Conservation (phyloP, 2,888 invertebrate species). For the Ormyrus rosae region DNA sequence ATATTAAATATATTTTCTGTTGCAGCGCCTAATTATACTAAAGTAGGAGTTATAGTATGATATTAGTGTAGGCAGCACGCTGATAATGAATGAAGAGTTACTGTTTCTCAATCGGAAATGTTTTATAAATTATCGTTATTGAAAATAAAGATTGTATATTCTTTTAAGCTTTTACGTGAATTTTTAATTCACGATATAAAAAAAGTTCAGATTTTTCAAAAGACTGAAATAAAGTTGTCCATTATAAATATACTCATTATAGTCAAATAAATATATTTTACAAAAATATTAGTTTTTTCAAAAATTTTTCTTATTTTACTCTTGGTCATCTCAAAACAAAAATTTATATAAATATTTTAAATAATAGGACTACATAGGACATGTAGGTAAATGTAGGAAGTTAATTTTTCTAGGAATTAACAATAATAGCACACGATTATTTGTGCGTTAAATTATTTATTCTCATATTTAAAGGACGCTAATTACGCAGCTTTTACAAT, state of each 20-base stretch:
- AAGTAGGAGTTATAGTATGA: conserved; percentile 69
- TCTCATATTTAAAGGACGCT: conserved; percentile 52
- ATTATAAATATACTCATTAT: background rate
- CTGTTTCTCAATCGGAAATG: no score
- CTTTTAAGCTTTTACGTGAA: background rate
- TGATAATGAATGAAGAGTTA: no score
- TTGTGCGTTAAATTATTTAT: conserved; percentile 55
- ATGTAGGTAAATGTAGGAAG: no score
- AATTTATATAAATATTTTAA: background rate
- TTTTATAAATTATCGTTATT: background rate
- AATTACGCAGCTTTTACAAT: conserved; percentile 57
- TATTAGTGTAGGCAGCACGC: conserved; percentile 7
- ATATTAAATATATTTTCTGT: conserved; percentile 57
- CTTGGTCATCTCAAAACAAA: background rate
- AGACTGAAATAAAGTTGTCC: conserved; percentile 18
- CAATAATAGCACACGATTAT: conserved; percentile 29
- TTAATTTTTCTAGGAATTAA: background rate
- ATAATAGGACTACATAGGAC: no score
- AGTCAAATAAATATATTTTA: conserved; percentile 36
- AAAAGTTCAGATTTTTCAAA: conserved; percentile 37
- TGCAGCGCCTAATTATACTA: conserved; percentile 37
- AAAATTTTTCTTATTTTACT: background rate
- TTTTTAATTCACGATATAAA: conserved; percentile 26
- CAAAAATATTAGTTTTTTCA: background rate
- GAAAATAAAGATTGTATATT: conserved; percentile 12